A percentile compares a stretch with the other conserved stretches of the same genome.
phyloP scores from a whole-genome alignment of 2,113 vertebrate genomes.

The Paradoxurus hermaphroditus region DNA sequence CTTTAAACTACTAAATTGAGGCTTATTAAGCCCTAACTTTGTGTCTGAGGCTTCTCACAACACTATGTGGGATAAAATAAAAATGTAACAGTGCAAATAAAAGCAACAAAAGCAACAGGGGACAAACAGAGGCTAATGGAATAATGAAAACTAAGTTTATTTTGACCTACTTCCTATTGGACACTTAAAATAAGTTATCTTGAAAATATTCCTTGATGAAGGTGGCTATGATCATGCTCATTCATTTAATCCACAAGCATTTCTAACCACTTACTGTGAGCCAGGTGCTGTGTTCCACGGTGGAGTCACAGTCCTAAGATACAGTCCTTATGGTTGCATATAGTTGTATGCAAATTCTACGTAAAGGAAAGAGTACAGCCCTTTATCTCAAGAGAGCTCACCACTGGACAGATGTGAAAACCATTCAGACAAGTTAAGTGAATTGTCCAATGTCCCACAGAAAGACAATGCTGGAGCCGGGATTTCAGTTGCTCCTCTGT shows the following conservation, averaged over 20 bases:
- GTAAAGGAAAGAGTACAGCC: neutral
- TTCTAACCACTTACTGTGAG: neutral
- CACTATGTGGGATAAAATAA: neutral
- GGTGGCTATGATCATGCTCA: neutral
- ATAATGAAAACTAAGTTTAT: neutral
- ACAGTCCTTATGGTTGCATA: neutral
- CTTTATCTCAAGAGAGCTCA: slow-evolving; percentile 5
- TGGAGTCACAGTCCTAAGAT: neutral
- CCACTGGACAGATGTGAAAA: slow-evolving; percentile 14
- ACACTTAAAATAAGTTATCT: neutral
- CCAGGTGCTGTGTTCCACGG: neutral
- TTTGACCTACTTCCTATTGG: neutral
- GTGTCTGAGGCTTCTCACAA: neutral
- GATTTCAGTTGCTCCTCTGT: neutral
- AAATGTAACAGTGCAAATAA: neutral
- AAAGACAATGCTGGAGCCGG: neutral
- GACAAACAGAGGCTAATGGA: neutral
- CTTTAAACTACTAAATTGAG: neutral
- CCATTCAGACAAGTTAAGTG: slow-evolving; percentile 21
- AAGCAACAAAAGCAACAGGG: neutral
- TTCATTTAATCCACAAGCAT: neutral
- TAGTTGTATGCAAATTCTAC: neutral
- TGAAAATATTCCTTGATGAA: neutral
- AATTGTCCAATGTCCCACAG: neutral
- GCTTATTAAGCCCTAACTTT: neutral